Evolutionary conservation across 2,888 invertebrate species (phyloP).

Genomic region (Pristionchus fissidentatus): DNA sequence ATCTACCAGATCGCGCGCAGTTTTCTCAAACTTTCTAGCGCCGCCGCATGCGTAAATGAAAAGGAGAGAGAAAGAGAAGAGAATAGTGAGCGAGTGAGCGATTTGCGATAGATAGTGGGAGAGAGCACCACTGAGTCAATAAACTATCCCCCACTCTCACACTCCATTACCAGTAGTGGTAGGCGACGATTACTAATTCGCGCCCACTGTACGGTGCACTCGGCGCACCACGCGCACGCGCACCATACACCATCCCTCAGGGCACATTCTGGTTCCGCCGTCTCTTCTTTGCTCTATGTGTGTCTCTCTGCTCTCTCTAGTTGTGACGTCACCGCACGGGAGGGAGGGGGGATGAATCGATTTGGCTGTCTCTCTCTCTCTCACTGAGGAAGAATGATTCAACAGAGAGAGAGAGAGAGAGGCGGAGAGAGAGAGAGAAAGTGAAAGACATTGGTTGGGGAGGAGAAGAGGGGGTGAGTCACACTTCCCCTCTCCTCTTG

Average conservation of each 20-base stretch:
- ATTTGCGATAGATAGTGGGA: constrained; percentile 15
- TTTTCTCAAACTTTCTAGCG: no score
- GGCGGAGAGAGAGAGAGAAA: constrained; percentile 3
- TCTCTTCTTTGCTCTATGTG: constrained; percentile 40
- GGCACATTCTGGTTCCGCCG: constrained; percentile 32
- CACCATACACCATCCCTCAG: background rate
- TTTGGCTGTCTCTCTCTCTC: constrained; percentile 20
- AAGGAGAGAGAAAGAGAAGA: background rate
- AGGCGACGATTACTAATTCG: constrained; percentile 29
- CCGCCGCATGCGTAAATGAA: background rate
- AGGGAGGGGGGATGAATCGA: constrained; percentile 3
- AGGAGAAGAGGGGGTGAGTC: constrained; percentile 11
- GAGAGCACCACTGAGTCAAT: constrained; percentile 17
- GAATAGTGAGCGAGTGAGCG: background rate
- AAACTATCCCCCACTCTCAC: constrained; percentile 29
- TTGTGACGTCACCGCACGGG: constrained; percentile 36
- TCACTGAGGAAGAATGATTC: constrained; percentile 36
- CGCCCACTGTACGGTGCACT: background rate
- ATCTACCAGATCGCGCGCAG: no score
- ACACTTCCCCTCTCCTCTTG: constrained; percentile 1
- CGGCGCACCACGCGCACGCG: background rate
- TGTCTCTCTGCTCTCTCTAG: constrained; percentile 23
- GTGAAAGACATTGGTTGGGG: constrained; percentile 31
- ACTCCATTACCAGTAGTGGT: background rate
- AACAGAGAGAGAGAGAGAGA: background rate